phyloP scores from a whole-genome alignment of 2,797 vertebrate species.

The Orestias chungarensis region DNA sequence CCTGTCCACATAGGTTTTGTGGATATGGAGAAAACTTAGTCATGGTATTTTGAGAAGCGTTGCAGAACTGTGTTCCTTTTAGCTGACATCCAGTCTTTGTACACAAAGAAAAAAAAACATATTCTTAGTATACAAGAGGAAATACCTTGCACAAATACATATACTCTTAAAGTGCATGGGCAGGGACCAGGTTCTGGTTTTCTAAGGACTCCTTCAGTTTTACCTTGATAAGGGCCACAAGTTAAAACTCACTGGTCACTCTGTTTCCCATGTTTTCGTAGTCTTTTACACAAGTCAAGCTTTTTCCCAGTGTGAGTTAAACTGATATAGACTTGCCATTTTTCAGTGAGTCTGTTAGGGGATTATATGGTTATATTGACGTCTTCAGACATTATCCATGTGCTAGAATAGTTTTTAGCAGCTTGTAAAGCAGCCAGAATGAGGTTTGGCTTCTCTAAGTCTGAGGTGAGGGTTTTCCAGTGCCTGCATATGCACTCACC shows the following conservation, averaged over 20 bases:
- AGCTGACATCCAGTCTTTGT: neutral
- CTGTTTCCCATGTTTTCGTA: neutral
- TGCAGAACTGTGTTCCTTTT: neutral
- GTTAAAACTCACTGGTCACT: neutral
- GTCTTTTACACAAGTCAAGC: slow-evolving; percentile 2
- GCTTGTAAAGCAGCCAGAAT: neutral
- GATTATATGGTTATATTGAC: neutral
- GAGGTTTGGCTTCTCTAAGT: neutral
- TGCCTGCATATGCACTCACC: neutral
- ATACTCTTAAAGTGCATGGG: neutral
- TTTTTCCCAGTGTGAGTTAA: neutral
- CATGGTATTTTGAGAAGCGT: neutral
- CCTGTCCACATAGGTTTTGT: neutral
- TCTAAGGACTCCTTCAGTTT: neutral
- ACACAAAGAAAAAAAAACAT: neutral
- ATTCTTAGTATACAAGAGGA: neutral
- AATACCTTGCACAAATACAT: neutral
- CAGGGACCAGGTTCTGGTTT: neutral
- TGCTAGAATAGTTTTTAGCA: neutral
- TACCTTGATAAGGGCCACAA: neutral
- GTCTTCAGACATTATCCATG: neutral
- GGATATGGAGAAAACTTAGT: neutral
- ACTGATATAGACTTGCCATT: neutral
- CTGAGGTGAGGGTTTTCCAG: neutral
- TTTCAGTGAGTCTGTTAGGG: neutral